These are phyloP conservation scores for Spatulosminthurus flaviceps DNA, from an alignment of 2,888 invertebrate genomes.

Conservation along the genomic window DNA sequence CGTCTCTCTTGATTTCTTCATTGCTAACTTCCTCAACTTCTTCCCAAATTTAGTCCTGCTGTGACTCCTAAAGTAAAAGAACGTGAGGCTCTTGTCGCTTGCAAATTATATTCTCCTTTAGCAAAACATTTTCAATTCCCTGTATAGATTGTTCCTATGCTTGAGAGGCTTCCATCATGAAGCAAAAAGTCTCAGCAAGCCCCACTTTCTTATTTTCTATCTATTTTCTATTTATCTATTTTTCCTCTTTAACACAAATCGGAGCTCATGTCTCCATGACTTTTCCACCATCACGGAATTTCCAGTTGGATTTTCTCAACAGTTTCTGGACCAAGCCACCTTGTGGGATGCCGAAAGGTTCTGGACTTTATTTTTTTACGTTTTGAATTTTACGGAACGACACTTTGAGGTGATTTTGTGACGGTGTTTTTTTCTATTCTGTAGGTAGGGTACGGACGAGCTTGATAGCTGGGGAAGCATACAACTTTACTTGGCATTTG, in stretches of 20 bases:
- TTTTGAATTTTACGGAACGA: background rate
- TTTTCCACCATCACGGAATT: slow-evolving; percentile 87
- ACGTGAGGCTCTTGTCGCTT: background rate
- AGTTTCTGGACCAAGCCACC: slow-evolving; percentile 88
- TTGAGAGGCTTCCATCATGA: background rate
- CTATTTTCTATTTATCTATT: background rate
- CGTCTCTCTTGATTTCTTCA: background rate
- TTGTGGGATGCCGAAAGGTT: slow-evolving; percentile 96
- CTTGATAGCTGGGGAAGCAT: slow-evolving; percentile 57
- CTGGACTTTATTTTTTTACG: background rate
- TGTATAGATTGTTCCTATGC: background rate
- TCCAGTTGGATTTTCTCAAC: slow-evolving; percentile 91
- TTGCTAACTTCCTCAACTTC: slow-evolving; percentile 19
- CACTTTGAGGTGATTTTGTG: background rate
- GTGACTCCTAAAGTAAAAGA: background rate
- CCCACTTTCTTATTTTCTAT: background rate
- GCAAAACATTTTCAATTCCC: background rate
- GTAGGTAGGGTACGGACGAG: slow-evolving; percentile 59
- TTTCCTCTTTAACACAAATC: background rate
- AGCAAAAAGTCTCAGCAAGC: background rate
- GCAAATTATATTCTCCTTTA: too few relatives aligned
- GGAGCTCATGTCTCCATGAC: slow-evolving; percentile 84
- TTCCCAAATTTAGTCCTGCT: slow-evolving; percentile 24
- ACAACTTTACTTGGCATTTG: slow-evolving; percentile 62
- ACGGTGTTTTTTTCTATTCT: too few relatives aligned